phyloP scores from a whole-genome alignment of 2,113 vertebrate species.

The Calypte anna region DNA sequence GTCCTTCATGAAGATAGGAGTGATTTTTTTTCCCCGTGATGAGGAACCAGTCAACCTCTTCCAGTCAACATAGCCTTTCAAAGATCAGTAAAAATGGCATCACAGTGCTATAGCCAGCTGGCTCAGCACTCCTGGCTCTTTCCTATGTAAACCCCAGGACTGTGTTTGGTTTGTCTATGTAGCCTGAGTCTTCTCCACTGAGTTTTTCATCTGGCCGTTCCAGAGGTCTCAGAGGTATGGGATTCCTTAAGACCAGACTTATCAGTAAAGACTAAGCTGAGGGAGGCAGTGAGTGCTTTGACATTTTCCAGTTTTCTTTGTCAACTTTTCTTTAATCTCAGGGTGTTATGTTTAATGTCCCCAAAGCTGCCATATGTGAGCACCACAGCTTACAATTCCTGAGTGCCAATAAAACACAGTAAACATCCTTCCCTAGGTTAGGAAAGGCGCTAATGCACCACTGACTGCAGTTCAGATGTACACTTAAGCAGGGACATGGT shows the following conservation, averaged over 20 bases:
- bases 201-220: background rate
- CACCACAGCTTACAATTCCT: background rate
- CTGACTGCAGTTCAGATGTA: background rate
- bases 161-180: background rate
- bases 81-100: background rate
- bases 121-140: background rate
- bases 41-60: background rate
- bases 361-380: background rate
- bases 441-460: too few species aligned
- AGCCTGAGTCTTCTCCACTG: background rate
- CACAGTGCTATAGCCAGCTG: background rate
- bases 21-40: fast-evolving
- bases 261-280: background rate
- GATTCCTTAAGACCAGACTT: background rate
- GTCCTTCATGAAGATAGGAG: background rate
- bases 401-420: background rate
- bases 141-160: background rate
- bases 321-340: background rate
- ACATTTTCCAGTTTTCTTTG: background rate
- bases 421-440: background rate
- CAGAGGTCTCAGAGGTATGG: background rate
- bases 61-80: background rate
- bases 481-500: background rate
- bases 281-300: background rate
- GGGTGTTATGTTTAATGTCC: background rate